A percentile compares a stretch with the other conserved stretches of the same genome.
phyloP scores from a whole-genome alignment of 2,113 vertebrate genomes.

The Embiotoca jacksoni region DNA sequence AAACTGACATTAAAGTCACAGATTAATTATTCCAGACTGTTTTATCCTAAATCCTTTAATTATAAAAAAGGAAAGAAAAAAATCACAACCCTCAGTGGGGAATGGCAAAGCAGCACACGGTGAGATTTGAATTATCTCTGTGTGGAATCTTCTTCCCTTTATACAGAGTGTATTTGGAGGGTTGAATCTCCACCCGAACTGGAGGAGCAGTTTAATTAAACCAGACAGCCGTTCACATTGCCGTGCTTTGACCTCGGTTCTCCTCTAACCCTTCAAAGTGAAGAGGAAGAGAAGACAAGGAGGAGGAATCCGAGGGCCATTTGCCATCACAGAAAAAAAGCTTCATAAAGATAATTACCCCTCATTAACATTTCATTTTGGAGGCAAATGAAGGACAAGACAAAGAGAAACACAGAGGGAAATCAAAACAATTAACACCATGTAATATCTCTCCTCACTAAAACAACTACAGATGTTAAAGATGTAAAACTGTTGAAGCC shows the following conservation, averaged over 20 bases:
- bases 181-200: constrained; percentile 18
- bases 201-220: constrained; percentile 66
- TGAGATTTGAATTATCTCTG: constrained; percentile 36
- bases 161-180: constrained; percentile 24
- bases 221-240: constrained; percentile 38
- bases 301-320: constrained; percentile 15
- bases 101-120: not conserved
- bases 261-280: constrained; percentile 50
- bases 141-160: constrained; percentile 30
- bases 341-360: constrained; percentile 48
- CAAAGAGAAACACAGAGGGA: constrained; percentile 23
- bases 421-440: constrained; percentile 31
- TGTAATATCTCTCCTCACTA: constrained; percentile 17
- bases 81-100: constrained; percentile 27
- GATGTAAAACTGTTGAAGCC: constrained; percentile 18
- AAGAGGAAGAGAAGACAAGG: constrained; percentile 32
- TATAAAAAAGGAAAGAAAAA: constrained; percentile 57
- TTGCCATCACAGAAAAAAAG: constrained; percentile 14
- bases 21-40: constrained; percentile 46
- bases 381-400: constrained; percentile 32
- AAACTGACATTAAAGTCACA: constrained; percentile 26
- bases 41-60: constrained; percentile 60
- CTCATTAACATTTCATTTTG: constrained; percentile 60
- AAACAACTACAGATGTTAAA: not conserved
- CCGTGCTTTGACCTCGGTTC: constrained; percentile 54